Evolutionary conservation across 2,888 invertebrate genomes (phyloP).

Genomic region (Ferdinandea cuprea): DNA sequence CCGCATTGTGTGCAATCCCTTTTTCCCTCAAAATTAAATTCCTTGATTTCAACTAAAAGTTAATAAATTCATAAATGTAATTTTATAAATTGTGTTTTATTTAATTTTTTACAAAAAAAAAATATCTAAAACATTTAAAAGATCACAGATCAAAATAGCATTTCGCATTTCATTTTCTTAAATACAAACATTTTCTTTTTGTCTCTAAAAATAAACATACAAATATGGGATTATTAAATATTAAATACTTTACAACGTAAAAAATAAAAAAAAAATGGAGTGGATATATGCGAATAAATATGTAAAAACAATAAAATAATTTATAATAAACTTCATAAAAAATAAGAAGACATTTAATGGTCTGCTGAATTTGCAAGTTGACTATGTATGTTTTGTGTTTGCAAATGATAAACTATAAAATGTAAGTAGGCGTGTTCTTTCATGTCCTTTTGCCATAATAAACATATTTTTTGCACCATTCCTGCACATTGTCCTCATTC

Average conservation of each 20-base stretch:
- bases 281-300: constrained; percentile 60
- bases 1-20: too few relatives aligned
- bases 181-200: constrained; percentile 10
- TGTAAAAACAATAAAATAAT: constrained; percentile 53
- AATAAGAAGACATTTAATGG: too few relatives aligned
- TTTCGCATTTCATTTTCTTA: constrained; percentile 37
- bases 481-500: constrained; percentile 83
- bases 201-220: constrained; percentile 12
- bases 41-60: too few relatives aligned
- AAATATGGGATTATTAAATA: constrained; percentile 9
- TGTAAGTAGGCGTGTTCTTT: not conserved
- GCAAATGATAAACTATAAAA: not conserved
- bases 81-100: constrained; percentile 30
- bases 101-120: constrained; percentile 37
- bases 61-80: too few relatives aligned
- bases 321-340: constrained; percentile 25
- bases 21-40: too few relatives aligned
- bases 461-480: constrained; percentile 84
- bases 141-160: constrained; percentile 70
- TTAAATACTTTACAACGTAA: constrained; percentile 29
- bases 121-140: constrained; percentile 54
- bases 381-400: not conserved
- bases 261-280: constrained; percentile 10
- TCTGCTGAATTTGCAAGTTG: constrained; percentile 7
- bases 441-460: constrained; percentile 80